Evolutionary conservation across 2,797 vertebrate species (phyloP).

Genomic region (Eulemur mongoz): DNA sequence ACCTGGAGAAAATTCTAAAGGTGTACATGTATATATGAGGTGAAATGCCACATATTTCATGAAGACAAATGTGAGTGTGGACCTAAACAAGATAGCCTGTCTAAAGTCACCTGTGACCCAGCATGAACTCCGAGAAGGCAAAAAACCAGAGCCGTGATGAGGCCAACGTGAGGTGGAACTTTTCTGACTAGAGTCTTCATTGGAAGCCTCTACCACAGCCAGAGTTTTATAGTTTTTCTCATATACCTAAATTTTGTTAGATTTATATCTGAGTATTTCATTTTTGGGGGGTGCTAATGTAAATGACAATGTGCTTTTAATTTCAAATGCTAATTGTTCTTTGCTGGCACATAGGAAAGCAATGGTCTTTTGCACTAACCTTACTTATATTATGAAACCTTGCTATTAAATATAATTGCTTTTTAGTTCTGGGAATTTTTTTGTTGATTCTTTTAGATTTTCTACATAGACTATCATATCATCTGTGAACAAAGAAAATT

Average conservation of each 20-base stretch:
- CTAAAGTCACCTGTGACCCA: not conserved
- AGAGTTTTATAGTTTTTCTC: not conserved
- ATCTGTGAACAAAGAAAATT: not conserved
- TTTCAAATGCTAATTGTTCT: not conserved
- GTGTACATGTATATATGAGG: not conserved
- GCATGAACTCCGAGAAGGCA: not conserved
- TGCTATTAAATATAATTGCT: not conserved
- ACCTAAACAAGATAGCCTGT: not conserved
- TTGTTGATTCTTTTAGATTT: not conserved
- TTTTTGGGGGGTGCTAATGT: not conserved
- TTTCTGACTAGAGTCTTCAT: not conserved
- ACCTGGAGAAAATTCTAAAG: not conserved
- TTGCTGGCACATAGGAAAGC: not conserved
- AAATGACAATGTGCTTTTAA: not conserved
- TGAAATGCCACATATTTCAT: not conserved
- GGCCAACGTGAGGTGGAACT: not conserved
- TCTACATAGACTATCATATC: not conserved
- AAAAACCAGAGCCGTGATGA: not conserved
- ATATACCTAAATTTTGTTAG: not conserved
- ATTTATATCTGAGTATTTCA: not conserved
- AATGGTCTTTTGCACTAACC: not conserved
- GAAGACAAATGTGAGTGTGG: not conserved
- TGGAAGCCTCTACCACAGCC: not conserved
- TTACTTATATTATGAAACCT: not conserved
- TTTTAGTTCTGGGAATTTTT: not conserved